These are phyloP conservation scores for Hypocryptadius cinnamomeus DNA, from an alignment of 2,113 vertebrate genomes.

Conservation along the genomic window DNA sequence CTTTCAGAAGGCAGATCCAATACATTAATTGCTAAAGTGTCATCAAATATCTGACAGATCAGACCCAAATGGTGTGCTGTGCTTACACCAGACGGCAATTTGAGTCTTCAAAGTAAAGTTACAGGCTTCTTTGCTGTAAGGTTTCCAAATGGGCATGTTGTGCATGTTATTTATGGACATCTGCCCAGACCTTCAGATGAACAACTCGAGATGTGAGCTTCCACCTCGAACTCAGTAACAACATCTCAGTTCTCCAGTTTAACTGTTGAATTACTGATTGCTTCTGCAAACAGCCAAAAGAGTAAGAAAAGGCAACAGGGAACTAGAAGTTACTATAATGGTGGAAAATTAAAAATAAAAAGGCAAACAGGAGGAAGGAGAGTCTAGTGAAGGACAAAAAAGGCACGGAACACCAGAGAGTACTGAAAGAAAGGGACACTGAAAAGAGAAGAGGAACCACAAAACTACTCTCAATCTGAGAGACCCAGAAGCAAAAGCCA, in stretches of 20 bases:
- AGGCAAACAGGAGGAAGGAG: background rate
- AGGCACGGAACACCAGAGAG: rapidly evolving
- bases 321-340: background rate
- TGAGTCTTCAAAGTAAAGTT: background rate
- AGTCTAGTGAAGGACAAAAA: background rate
- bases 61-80: background rate
- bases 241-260: background rate
- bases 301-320: background rate
- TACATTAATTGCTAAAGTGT: background rate
- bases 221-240: background rate
- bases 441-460: background rate
- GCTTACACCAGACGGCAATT: background rate
- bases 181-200: background rate
- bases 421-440: background rate
- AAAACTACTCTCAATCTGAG: background rate
- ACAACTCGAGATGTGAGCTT: background rate
- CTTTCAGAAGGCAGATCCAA: background rate
- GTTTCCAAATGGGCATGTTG: background rate
- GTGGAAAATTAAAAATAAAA: background rate
- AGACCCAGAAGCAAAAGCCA: background rate
- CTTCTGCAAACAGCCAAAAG: background rate
- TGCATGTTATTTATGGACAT: background rate
- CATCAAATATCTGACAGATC: background rate
- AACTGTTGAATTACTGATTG: background rate
- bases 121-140: background rate